These are phyloP conservation scores for Pocillopora verrucosa DNA, from an alignment of 64 coral and sea anemone species.

Conservation along the genomic window DNA sequence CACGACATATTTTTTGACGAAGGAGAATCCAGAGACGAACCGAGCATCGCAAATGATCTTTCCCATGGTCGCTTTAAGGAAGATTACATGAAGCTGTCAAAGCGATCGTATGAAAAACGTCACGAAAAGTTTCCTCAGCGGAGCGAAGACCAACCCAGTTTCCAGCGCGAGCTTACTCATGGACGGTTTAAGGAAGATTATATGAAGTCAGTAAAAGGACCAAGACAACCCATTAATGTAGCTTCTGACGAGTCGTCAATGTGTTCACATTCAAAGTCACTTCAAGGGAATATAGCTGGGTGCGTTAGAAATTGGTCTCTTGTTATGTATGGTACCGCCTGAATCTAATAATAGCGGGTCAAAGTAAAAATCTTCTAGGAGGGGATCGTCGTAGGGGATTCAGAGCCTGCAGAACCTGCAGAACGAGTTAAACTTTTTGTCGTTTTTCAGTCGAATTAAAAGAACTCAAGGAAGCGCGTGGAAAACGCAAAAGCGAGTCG, in stretches of 20 bases:
- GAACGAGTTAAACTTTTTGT: too few relatives aligned
- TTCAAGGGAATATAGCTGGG: conserved; percentile 24
- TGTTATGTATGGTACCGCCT: conserved; percentile 50
- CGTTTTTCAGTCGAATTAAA: too few relatives aligned
- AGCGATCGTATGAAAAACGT: conserved; percentile 21
- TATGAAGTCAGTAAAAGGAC: conserved; percentile 40
- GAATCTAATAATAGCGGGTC: too few relatives aligned
- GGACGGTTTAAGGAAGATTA: conserved; percentile 65
- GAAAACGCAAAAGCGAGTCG: too few relatives aligned
- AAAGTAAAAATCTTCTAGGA: too few relatives aligned
- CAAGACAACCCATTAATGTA: conserved; percentile 24
- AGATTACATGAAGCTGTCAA: conserved; percentile 1
- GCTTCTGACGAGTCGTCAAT: conserved; percentile 33
- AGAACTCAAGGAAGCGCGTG: too few relatives aligned
- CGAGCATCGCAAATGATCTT: background rate
- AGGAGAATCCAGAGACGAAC: conserved; percentile 5
- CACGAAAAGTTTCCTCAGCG: conserved; percentile 1
- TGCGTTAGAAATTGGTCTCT: conserved; percentile 44
- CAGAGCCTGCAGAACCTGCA: too few relatives aligned
- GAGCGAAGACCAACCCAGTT: conserved; percentile 21
- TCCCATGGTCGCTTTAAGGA: conserved; percentile 26
- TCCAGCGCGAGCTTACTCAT: conserved; percentile 43
- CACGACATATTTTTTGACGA: background rate
- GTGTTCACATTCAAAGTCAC: background rate
- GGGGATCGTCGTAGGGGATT: too few relatives aligned